These are phyloP conservation scores for Nannospalax galili DNA, from an alignment of 2,113 vertebrate genomes.

Conservation along the genomic window DNA sequence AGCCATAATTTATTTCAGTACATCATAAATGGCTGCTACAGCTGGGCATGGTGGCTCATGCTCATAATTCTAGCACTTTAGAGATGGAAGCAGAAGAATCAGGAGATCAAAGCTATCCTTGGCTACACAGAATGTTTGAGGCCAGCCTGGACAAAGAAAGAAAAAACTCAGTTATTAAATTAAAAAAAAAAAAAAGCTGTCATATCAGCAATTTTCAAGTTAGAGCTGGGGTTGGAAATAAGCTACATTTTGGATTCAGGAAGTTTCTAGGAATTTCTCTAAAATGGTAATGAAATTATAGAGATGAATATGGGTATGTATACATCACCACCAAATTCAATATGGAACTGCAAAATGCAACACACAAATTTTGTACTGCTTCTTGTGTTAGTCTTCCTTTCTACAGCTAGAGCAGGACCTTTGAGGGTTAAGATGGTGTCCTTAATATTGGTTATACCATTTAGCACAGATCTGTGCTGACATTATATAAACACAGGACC, in stretches of 20 bases:
- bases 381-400: background rate
- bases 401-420: slow-evolving; percentile 4
- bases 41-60: background rate
- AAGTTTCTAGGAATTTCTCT: background rate
- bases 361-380: background rate
- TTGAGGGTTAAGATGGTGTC: background rate
- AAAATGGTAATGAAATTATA: background rate
- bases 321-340: background rate
- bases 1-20: no score
- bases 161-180: background rate
- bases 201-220: background rate
- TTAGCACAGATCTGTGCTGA: slow-evolving; percentile 39
- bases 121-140: background rate
- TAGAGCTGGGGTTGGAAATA: background rate
- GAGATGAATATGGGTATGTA: background rate
- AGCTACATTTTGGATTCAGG: background rate
- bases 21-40: background rate
- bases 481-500: background rate
- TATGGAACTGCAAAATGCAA: background rate
- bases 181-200: background rate
- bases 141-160: background rate
- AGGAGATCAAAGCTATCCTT: background rate
- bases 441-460: background rate
- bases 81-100: no score
- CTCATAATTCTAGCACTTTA: background rate